These are phyloP conservation scores for Steinernema khuongi DNA, from an alignment of 1,140 invertebrate genomes.

Conservation along the genomic window DNA sequence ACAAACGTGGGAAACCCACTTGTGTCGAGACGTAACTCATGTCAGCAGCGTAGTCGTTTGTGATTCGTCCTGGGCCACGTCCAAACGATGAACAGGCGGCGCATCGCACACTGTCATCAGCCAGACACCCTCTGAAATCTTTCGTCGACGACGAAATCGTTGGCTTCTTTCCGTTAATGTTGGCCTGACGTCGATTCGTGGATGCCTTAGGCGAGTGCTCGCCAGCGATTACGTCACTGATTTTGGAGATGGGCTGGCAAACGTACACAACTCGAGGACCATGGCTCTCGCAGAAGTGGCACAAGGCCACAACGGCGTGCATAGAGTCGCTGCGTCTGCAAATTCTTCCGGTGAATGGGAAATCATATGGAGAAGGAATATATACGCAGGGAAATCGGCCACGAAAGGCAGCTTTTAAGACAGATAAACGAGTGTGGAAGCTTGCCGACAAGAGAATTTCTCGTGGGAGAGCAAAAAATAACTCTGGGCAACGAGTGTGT, in stretches of 20 bases:
- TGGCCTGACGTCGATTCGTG: neutral
- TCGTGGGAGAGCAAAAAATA: neutral
- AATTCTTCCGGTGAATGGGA: no score
- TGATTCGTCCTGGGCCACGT: conserved; percentile 22
- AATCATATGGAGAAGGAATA: neutral
- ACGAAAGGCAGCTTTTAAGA: neutral
- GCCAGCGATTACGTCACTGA: neutral
- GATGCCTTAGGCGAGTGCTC: neutral
- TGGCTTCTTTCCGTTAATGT: neutral
- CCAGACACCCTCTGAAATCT: neutral
- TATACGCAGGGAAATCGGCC: no score
- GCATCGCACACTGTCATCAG: conserved; percentile 21
- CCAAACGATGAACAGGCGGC: conserved; percentile 35
- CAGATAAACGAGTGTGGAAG: neutral
- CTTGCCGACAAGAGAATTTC: neutral
- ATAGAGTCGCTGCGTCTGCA: conserved; percentile 7
- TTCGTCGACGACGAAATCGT: neutral
- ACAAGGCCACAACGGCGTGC: conserved; percentile 40
- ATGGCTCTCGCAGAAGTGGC: conserved; percentile 41
- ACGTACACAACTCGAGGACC: conserved; percentile 35
- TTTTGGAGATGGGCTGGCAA: conserved; percentile 29
- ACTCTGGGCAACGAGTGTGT: neutral
- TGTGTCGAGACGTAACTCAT: conserved; percentile 34
- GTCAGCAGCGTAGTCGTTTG: conserved; percentile 31
- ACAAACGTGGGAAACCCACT: conserved; percentile 5